phyloP scores from a whole-genome alignment of 2,113 vertebrate genomes.

The Seriola aureovittata region DNA sequence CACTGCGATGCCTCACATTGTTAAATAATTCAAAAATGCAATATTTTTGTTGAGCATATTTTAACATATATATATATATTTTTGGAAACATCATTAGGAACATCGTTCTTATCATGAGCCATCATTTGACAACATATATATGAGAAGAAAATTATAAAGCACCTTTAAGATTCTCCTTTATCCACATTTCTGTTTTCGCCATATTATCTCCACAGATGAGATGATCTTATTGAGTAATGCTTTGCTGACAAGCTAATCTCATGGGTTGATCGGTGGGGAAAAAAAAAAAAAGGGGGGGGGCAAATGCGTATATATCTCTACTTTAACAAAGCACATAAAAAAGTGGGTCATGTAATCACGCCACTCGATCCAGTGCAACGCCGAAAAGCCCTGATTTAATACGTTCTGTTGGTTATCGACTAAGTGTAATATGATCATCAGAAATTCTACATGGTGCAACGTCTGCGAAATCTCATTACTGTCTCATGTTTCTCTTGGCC shows the following conservation, averaged over 20 bases:
- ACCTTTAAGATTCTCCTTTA: not conserved
- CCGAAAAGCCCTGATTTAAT: conserved; percentile 61
- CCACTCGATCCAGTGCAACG: conserved; percentile 48
- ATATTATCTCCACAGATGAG: conserved; percentile 8
- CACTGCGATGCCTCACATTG: not conserved
- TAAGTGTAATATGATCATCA: conserved; percentile 77
- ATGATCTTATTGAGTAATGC: conserved; percentile 32
- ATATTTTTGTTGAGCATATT: not conserved
- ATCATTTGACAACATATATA: not conserved
- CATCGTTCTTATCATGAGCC: not conserved
- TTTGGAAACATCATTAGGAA: too few species aligned
- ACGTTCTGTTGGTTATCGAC: conserved; percentile 74
- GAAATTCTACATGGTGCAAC: conserved; percentile 73
- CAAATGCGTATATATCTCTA: conserved; percentile 17
- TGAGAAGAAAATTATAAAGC: not conserved
- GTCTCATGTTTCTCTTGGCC: conserved; percentile 68
- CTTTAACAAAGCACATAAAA: conserved; percentile 57
- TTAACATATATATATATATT: not conserved
- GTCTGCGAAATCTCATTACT: conserved; percentile 78
- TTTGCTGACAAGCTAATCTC: conserved; percentile 45
- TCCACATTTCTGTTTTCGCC: not conserved
- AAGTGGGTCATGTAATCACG: conserved; percentile 64
- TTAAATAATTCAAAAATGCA: not conserved
- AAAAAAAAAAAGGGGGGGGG: not conserved
- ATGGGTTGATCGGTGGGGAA: conserved; percentile 31